Evolutionary conservation across 2,888 invertebrate species (phyloP).

Genomic region (Desoria tigrina): DNA sequence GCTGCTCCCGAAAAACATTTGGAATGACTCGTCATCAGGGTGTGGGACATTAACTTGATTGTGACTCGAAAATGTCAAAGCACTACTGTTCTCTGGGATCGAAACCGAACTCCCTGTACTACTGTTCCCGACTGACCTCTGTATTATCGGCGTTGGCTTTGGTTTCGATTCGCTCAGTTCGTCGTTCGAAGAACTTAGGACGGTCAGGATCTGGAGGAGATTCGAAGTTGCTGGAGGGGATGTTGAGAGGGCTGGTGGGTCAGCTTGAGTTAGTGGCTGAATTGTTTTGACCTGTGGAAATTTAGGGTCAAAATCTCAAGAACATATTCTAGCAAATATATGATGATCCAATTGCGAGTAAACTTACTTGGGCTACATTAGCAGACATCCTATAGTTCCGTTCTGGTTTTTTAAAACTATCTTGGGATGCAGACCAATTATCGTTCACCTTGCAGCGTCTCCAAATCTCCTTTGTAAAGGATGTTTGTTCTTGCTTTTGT

Average conservation of each 20-base stretch:
- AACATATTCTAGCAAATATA: too few species aligned
- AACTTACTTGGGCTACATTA: too few species aligned
- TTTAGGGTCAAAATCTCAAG: too few species aligned
- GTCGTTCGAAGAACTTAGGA: constrained; percentile 51
- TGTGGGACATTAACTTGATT: constrained; percentile 42
- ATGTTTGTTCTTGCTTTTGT: constrained; percentile 39
- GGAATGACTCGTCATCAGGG: constrained; percentile 51
- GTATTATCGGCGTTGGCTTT: not conserved
- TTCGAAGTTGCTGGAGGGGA: constrained; percentile 47
- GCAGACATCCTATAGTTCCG: too few species aligned
- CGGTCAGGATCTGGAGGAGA: constrained; percentile 51
- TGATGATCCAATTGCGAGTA: too few species aligned
- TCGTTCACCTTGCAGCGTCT: constrained; percentile 45
- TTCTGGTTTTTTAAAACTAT: constrained; percentile 16
- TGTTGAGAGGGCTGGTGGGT: constrained; percentile 9
- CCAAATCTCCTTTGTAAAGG: constrained; percentile 52
- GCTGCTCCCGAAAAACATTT: constrained; percentile 44
- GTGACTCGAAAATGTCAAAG: constrained; percentile 4
- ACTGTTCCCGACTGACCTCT: not conserved
- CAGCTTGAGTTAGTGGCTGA: not conserved
- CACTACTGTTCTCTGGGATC: not conserved
- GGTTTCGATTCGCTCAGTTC: constrained; percentile 31
- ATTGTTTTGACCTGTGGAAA: too few species aligned
- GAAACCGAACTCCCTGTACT: not conserved
- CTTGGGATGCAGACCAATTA: constrained; percentile 20